Base-by-base conservation (phyloP, 2,113 vertebrate species). In the Noturus placidus region DNA sequence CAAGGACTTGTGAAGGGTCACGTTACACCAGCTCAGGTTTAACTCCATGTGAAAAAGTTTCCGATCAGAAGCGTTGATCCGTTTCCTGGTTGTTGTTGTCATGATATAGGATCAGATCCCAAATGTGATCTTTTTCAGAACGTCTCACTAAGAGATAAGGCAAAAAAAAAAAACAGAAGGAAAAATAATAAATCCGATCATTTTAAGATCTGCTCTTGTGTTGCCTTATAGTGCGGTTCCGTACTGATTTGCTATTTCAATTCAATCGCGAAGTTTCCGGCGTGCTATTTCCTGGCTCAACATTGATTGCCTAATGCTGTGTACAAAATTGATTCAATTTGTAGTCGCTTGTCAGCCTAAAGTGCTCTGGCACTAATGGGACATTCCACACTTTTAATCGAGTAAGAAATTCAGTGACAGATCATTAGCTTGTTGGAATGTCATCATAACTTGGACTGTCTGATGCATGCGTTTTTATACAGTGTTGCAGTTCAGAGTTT, bases 41-140 rank as follows among this genome's bases (percentile, higher is more conserved):
- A 46, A 25, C 67, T 33, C 42, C 17, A 4, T 35, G 25, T 10
- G 33, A 61, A 69, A 59, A 67, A 82, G 84, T 38, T 61, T 82
- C 69, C 19, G 59, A 67, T 89, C 79, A 85, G 85, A 80, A 19
- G 79, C 79, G 30, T 46, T 81, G 19, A 59, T 81, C 54, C 33
- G 38, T 81, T 57, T 81, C 79, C 79, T 38, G 59, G 57, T 50
- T 92, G 91, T 82, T 67, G 69, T 85, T 59, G 88, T 90, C 87
- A 88, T 91, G 90, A 91, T 86, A 85, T 91, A 92, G 89, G 91
- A 91, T 92, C 92, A 90, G 54, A 67, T 86, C 89, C 83, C 82
- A 87, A 77, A 91, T 91, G 87, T 93, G 92, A 93, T 89, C 88
- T 92, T 91, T 91, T 8, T 42, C 82, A 63, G 46, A 87, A 93